Percentiles rank a stretch among this genome's conserved stretches.
Conservation (phyloP, 2,888 invertebrate species). For the Nephrotoma guestfalica region DNA sequence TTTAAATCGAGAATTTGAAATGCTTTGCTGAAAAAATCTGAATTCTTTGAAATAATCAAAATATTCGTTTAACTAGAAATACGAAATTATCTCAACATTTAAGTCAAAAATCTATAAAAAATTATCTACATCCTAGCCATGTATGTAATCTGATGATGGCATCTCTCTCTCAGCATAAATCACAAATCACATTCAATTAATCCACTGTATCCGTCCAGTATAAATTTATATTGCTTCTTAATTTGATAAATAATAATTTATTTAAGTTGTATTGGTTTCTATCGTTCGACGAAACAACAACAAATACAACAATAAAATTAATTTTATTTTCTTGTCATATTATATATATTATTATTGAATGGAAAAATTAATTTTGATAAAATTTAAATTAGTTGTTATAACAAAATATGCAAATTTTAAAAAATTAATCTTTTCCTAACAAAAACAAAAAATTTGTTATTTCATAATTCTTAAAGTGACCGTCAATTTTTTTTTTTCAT, state of each 20-base stretch:
- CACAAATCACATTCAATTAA: neutral
- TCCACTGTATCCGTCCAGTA: neutral
- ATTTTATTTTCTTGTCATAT: neutral
- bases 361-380: neutral
- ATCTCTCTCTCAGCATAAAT: neutral
- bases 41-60: too few species aligned
- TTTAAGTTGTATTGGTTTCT: neutral
- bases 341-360: neutral
- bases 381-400: neutral
- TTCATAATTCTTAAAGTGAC: neutral
- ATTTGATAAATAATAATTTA: neutral
- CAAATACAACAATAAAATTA: neutral
- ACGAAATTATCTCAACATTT: too few species aligned
- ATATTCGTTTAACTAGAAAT: too few species aligned
- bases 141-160: neutral
- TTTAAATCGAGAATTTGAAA: too few species aligned
- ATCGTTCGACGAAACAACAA: neutral
- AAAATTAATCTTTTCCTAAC: neutral
- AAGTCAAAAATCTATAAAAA: too few species aligned
- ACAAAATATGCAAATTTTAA: neutral
- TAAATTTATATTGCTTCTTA: neutral
- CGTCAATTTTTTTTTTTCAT: slow-evolving; percentile 6
- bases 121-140: too few species aligned
- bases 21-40: too few species aligned
- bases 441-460: neutral